Evolutionary conservation across 2,113 vertebrate species (phyloP), one percentile per base, ranked within the genome.

Genomic region (Alexandromys fortis): DNA sequence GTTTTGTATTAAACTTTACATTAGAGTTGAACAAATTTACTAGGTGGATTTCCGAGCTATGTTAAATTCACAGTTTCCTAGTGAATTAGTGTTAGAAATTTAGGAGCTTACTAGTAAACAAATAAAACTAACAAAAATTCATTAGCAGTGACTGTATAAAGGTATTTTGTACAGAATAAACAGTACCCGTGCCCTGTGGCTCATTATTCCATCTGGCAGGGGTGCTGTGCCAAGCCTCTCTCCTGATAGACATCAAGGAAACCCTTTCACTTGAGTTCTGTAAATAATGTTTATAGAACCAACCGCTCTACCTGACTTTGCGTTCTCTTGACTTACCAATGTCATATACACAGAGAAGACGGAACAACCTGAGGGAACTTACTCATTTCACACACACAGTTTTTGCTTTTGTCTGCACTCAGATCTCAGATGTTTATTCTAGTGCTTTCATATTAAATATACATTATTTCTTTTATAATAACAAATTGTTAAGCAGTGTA

Each of bases 11-110:
- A 81, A 94, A 82, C n/a, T 42, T 79, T 86, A 28, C 72, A 49
- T 67, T 82, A n/a, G n/a, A 91, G 35, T 47, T 93, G 65, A 93
- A 55, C 55, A 89, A 47, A 72, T 82, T 85, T 90, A 38, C 88
- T 26, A 94, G 95, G 61, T 87, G 82, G n/a, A 26, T 92, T 92
- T 87, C 82, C 87, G 24, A 33, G 63, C 83, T 96, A 21, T 81
- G 35, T 82, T 86, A 94, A 94, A 94, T 68, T 49, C 4, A 28
- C 76, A 87, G 70, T 83, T 94, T 93, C 76, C 67, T 78, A 76
- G 52, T 76, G 22, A 11, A 70, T 91, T 75, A 22, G 28, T 86
- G 65, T 49, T 55, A 94, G 82, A 95, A 92, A 88, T 89, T 87
- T 90, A 72, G 76, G 67, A 94, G 67, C 45, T 83, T 86, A 24